A percentile compares a stretch with the other conserved stretches of the same genome.
Conservation (phyloP, 1,140 invertebrate genomes). For the Calliopsis andreniformis region DNA sequence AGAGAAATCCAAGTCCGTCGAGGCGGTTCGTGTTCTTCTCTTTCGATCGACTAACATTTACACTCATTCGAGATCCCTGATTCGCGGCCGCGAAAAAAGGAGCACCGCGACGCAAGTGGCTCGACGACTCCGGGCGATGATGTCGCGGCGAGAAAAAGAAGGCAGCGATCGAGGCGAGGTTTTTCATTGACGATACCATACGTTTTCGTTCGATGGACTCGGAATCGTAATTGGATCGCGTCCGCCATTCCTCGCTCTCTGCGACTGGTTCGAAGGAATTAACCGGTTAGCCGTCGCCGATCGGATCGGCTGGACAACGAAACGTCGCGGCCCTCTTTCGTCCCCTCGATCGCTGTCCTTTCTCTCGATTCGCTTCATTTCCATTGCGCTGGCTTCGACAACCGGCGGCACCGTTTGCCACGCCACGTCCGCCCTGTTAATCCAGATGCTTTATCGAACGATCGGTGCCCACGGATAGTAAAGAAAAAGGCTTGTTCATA, state of each 20-base stretch:
- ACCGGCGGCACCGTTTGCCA: conserved; percentile 61
- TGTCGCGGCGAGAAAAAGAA: background rate
- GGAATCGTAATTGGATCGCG: conserved; percentile 1
- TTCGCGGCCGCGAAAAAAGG: background rate
- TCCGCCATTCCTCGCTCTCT: background rate
- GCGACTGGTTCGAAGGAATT: conserved; percentile 50
- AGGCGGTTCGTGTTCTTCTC: no score
- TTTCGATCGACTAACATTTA: no score
- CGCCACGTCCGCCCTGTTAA: conserved; percentile 22
- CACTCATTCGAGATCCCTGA: background rate
- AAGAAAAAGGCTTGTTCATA: conserved; percentile 31
- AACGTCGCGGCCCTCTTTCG: background rate
- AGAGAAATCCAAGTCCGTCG: no score
- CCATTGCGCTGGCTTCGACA: conserved; percentile 37
- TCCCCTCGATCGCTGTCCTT: conserved; percentile 16
- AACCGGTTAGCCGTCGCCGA: conserved; percentile 62
- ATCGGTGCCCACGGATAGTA: conserved; percentile 6
- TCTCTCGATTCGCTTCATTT: conserved; percentile 18
- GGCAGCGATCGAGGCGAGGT: background rate
- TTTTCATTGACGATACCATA: background rate
- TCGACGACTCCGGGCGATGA: background rate
- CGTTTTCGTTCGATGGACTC: background rate
- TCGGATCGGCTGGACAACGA: no score
- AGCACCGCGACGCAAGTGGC: background rate
- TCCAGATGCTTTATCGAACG: conserved; percentile 6